phyloP scores from a whole-genome alignment of 1,140 invertebrate species.

The Carposina sasakii region DNA sequence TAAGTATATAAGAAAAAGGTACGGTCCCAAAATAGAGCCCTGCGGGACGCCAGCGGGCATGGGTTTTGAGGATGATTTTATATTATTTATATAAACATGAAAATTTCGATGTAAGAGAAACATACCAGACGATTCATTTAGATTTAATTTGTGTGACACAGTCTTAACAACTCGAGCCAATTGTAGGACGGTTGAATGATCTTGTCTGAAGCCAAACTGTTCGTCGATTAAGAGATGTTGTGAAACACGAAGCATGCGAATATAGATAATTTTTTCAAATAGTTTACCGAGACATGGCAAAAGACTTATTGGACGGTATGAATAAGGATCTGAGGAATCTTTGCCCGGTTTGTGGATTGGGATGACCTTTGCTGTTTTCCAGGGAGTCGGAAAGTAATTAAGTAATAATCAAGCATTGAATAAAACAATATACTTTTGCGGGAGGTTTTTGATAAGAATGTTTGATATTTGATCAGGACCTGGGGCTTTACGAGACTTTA shows the following conservation, averaged over 20 bases:
- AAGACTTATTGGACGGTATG: conserved; percentile 26
- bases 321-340: conserved; percentile 9
- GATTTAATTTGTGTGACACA: background rate
- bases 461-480: no score
- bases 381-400: conserved; percentile 20
- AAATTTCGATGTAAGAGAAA: background rate
- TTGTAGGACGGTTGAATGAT: background rate
- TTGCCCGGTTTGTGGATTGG: conserved; percentile 27
- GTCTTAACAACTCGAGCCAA: background rate
- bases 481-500: no score
- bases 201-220: background rate
- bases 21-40: conserved; percentile 7
- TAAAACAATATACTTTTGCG: no score
- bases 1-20: conserved; percentile 1
- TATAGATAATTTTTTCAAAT: background rate
- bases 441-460: no score
- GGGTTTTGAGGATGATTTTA: background rate
- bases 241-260: background rate
- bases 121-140: background rate
- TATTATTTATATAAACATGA: background rate
- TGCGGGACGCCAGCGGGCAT: conserved; percentile 15
- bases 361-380: conserved; percentile 27
- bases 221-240: background rate
- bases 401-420: no score
- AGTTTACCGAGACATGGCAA: background rate